Conservation (phyloP, 37 sponge, comb jelly and placozoan genomes). For the Bolinopsis microptera region DNA sequence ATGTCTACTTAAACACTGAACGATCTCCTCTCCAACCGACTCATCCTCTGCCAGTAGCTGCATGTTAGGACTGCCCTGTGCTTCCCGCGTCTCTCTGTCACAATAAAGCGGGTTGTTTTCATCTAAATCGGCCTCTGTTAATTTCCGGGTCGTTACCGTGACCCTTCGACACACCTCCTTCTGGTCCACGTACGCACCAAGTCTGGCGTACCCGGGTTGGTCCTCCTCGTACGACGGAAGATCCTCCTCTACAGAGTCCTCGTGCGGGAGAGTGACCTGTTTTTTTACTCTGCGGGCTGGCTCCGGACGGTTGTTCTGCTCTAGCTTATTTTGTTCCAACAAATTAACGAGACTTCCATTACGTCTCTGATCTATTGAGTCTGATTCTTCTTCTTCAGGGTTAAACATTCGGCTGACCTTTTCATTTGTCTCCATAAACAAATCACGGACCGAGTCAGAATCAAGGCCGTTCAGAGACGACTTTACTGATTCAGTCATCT, state of each 20-base stretch:
- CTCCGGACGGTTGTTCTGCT: not conserved
- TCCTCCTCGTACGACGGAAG: slow-evolving; percentile 6
- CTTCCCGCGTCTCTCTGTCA: slow-evolving; percentile 12
- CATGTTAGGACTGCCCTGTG: not conserved
- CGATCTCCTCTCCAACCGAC: not conserved
- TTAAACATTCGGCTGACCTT: not conserved
- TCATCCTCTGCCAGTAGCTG: not conserved
- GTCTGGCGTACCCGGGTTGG: slow-evolving; percentile 30
- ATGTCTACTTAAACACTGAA: not conserved
- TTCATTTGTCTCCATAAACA: not conserved
- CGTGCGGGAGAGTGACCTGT: too few relatives aligned
- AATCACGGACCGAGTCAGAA: not conserved
- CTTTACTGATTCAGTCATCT: slow-evolving; percentile 4
- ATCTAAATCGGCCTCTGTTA: slow-evolving; percentile 5
- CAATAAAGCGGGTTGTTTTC: slow-evolving; percentile 9
- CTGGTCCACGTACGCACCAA: not conserved
- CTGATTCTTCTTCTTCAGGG: not conserved
- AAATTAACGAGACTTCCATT: not conserved
- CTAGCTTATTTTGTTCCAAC: not conserved
- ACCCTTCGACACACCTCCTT: not conserved
- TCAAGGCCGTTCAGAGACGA: not conserved
- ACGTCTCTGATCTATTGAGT: too few relatives aligned
- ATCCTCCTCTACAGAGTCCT: not conserved
- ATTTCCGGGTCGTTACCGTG: not conserved
- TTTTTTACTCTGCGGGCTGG: not conserved